phyloP scores from a whole-genome alignment of 2,888 invertebrate genomes.

The Sarcophaga rosellei region DNA sequence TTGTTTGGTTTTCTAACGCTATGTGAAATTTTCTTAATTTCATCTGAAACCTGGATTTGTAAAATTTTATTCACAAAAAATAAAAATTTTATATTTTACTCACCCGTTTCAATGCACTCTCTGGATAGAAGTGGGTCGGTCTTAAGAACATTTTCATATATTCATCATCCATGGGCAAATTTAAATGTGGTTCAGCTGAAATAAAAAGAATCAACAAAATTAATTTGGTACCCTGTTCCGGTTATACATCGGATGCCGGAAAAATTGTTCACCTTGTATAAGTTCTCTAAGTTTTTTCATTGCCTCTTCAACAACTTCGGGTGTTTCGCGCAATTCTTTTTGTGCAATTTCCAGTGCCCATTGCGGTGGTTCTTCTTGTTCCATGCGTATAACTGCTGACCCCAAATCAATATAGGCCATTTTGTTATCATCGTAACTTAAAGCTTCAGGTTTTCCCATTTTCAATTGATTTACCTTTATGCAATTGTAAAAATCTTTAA shows the following conservation, averaged over 20 bases:
- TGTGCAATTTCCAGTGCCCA: conserved; percentile 85
- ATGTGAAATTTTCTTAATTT: no score
- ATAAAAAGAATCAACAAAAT: background rate
- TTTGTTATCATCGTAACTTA: conserved; percentile 83
- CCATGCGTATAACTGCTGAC: conserved; percentile 84
- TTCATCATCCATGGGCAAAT: conserved; percentile 86
- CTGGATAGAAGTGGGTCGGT: conserved; percentile 93
- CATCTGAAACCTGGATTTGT: no score
- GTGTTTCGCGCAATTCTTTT: conserved; percentile 87
- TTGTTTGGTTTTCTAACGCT: no score
- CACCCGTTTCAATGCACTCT: conserved; percentile 90
- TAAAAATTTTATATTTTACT: conserved; percentile 71
- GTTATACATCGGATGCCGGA: background rate
- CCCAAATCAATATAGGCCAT: conserved; percentile 86
- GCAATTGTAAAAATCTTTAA: conserved; percentile 18
- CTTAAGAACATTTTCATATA: conserved; percentile 90
- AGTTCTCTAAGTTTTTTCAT: conserved; percentile 83
- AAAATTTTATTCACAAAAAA: conserved; percentile 1
- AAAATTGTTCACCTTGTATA: conserved; percentile 81
- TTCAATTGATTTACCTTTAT: conserved; percentile 13
- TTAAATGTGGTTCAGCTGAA: conserved; percentile 85
- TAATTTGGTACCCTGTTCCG: background rate
- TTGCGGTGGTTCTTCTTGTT: conserved; percentile 84
- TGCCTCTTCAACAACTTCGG: conserved; percentile 84
- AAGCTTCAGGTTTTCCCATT: conserved; percentile 76